phyloP scores from a whole-genome alignment of 2,888 invertebrate genomes.

The Rhamnusium bicolor region DNA sequence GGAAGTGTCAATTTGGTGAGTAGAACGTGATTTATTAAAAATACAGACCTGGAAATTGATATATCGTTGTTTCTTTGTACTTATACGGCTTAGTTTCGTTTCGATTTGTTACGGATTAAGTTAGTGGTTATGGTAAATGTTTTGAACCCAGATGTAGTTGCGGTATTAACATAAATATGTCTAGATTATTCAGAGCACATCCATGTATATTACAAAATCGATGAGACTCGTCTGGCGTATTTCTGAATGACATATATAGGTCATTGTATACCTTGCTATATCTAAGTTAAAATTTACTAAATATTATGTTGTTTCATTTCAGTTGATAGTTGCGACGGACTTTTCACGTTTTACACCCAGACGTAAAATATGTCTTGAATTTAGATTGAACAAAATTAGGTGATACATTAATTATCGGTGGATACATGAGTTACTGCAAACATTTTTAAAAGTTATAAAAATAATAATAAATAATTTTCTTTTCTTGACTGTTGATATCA shows the following conservation, averaged over 20 bases:
- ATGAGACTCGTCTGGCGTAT: slow-evolving; percentile 35
- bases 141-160: slow-evolving; percentile 50
- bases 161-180: slow-evolving; percentile 55
- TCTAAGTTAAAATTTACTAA: background rate
- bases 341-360: background rate
- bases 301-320: background rate
- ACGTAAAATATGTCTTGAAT: too few relatives aligned
- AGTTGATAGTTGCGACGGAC: background rate
- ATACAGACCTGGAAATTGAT: slow-evolving; percentile 58
- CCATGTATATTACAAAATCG: slow-evolving; percentile 37
- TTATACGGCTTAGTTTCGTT: slow-evolving; percentile 58
- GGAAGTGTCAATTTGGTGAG: slow-evolving; percentile 61
- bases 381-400: too few relatives aligned
- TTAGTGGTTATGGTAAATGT: slow-evolving; percentile 52
- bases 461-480: too few relatives aligned
- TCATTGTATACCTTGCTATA: slow-evolving; percentile 8
- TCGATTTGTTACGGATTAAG: slow-evolving; percentile 59
- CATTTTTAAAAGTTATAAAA: too few relatives aligned
- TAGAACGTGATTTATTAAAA: slow-evolving; percentile 59
- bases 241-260: slow-evolving; percentile 38
- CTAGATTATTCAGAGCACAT: slow-evolving; percentile 47
- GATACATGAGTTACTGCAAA: too few relatives aligned
- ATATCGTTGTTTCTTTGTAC: slow-evolving; percentile 57
- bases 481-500: too few relatives aligned
- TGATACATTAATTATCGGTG: too few relatives aligned